Base-by-base conservation (phyloP, 2,113 vertebrate genomes). In the Peromyscus leucopus region DNA sequence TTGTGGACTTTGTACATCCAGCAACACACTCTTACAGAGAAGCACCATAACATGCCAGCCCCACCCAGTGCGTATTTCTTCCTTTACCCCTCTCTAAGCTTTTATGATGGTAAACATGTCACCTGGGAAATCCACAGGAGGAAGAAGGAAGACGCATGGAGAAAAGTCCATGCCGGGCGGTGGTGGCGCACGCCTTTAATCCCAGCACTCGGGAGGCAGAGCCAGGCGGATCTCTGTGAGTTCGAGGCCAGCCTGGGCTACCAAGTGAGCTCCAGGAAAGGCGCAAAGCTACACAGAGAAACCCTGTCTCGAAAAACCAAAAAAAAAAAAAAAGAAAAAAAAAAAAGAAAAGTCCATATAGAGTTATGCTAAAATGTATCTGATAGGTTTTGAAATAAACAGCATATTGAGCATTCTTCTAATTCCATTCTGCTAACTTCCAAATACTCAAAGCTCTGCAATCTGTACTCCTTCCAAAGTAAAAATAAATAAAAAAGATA, bases 361-460 rank as follows among this genome's bases (percentile, higher is more conserved):
- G 51, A 92, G 13, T 89, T 88, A 76, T 59, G 36, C 55, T 83
- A 90, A 48, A 51, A 61, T 72, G 79, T 93, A 61, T 96, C 65
- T 57, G 13, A 42, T 36, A 59, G 26, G 11, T 88, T 95, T 78
- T 89, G 61, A 97, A 96, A 95, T 69, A 82, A 84, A 57, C 31
- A n/a, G 65, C 78, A 72, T 3, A 1, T 57, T 95, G 48, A 42
- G 1, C 39, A 94, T 89, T 63, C 79, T 42, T 85, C 91, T 96
- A 63, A 91, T 90, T 87, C 65, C 76, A 67, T 48, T 13, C 28
- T 89, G 72, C 46, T 95, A 86, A 97, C 74, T 31, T 87, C 79
- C 79, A 90, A 15, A 94, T 85, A 28, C 72, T 95, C 80, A 94
- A 90, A 96, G 79, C 72, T 71, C 42, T 88, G 76, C 21, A 93